These are phyloP conservation scores for Epirrita christyi DNA, from an alignment of 2,888 invertebrate species.

Conservation along the genomic window DNA sequence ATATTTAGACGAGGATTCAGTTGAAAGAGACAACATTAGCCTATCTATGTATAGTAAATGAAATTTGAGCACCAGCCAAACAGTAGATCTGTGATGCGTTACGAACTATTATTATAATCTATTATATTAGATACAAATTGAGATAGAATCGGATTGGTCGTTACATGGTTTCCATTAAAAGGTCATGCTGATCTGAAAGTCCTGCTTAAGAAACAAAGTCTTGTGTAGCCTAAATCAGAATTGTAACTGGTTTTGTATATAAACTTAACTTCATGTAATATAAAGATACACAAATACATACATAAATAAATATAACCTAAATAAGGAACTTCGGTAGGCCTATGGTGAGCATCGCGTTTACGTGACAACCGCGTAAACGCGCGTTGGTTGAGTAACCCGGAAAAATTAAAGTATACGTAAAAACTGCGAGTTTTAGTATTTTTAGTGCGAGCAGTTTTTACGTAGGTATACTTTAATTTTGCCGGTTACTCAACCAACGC, in stretches of 20 bases:
- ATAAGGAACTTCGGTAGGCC: no score
- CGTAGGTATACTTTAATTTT: no score
- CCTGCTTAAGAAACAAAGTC: neutral
- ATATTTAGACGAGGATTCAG: constrained; percentile 18
- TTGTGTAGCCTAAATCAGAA: constrained; percentile 2
- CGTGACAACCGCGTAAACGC: no score
- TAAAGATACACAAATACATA: no score
- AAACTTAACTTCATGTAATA: no score
- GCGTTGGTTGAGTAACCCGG: no score
- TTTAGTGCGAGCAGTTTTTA: no score
- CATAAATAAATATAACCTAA: no score
- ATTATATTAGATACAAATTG: constrained; percentile 26
- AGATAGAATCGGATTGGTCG: constrained; percentile 30
- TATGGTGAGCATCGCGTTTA: no score
- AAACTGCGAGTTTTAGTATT: no score
- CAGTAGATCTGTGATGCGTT: constrained; percentile 23
- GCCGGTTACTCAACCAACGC: no score
- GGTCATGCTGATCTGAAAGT: constrained; percentile 16
- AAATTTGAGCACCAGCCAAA: constrained; percentile 8
- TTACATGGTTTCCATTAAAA: constrained; percentile 23
- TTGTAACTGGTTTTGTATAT: neutral
- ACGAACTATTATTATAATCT: constrained; percentile 16
- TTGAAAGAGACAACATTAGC: neutral
- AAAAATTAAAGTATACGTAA: no score
- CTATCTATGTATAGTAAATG: constrained; percentile 2